Evolutionary conservation across 2,888 invertebrate genomes (phyloP).

Genomic region (Endotricha flammealis): DNA sequence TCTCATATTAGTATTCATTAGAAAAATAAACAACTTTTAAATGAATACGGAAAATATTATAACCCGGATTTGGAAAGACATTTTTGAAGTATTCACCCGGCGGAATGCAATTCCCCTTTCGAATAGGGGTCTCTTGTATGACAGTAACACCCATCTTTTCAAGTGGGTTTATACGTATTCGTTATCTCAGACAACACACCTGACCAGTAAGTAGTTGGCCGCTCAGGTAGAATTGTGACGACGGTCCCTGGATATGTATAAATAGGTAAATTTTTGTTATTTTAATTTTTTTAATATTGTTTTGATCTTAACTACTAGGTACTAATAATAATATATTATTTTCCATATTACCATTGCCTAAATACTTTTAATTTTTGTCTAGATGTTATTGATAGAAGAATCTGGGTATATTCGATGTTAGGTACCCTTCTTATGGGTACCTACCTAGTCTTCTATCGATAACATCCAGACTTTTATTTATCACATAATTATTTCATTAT

Average conservation of each 20-base stretch:
- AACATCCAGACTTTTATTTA: too few species aligned
- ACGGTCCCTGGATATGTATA: not conserved
- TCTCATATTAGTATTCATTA: too few species aligned
- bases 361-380: not conserved
- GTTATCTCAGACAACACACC: not conserved
- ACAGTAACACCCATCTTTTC: not conserved
- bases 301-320: too few species aligned
- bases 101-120: conserved; percentile 12
- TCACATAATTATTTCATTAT: too few species aligned
- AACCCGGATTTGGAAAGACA: too few species aligned
- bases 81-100: too few species aligned
- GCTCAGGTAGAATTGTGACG: not conserved
- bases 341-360: too few species aligned
- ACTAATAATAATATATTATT: too few species aligned
- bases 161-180: not conserved
- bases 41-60: too few species aligned
- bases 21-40: too few species aligned
- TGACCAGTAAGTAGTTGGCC: not conserved
- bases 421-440: not conserved
- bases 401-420: not conserved
- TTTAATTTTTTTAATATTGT: not conserved
- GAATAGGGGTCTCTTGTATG: not conserved
- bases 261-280: not conserved
- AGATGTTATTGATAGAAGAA: too few species aligned
- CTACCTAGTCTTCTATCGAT: too few species aligned